Conservation (phyloP, 2,888 invertebrate species). For the Ceriagrion tenellum region DNA sequence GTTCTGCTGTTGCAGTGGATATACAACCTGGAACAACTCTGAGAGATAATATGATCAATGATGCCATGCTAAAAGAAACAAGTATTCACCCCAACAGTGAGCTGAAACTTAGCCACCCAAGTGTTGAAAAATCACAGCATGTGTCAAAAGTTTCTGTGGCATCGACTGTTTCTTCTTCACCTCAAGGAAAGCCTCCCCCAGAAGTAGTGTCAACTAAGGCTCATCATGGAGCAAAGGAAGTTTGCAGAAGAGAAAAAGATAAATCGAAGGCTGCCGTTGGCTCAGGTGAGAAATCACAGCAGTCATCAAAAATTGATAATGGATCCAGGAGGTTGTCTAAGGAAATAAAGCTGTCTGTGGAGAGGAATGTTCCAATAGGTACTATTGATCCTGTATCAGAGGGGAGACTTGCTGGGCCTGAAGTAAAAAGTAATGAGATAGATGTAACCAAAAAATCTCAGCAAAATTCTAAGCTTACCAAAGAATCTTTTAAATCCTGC, state of each 20-base stretch:
- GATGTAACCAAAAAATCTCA: background rate
- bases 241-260: background rate
- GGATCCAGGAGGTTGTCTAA: background rate
- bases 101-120: background rate
- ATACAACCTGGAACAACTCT: background rate
- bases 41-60: background rate
- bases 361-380: background rate
- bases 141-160: background rate
- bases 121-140: background rate
- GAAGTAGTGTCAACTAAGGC: background rate
- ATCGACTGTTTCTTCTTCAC: background rate
- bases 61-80: background rate
- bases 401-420: background rate
- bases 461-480: background rate
- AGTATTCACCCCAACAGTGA: background rate
- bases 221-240: background rate
- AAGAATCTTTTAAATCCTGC: background rate
- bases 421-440: background rate
- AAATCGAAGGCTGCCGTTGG: background rate
- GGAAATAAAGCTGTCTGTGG: background rate
- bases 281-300: background rate
- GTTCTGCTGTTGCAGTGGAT: background rate
- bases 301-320: background rate
- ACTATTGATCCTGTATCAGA: background rate
- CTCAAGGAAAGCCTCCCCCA: background rate